Evolutionary conservation across 2,113 vertebrate species (phyloP).

Genomic region (Seriola aureovittata): DNA sequence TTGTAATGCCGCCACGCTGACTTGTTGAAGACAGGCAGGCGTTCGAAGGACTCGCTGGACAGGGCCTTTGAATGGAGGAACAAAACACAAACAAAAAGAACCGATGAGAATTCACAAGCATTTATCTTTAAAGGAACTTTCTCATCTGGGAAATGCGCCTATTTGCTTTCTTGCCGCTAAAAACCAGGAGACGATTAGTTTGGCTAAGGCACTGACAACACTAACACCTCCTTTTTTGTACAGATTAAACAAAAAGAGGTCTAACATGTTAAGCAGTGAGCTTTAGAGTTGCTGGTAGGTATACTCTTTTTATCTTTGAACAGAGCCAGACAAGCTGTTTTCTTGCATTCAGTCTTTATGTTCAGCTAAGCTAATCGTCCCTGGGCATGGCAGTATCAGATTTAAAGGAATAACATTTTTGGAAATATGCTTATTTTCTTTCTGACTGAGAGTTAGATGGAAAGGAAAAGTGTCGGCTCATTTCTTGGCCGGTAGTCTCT

Average conservation of each 20-base stretch:
- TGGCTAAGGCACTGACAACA: too few relatives aligned
- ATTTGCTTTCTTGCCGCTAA: neutral
- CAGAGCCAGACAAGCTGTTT: too few relatives aligned
- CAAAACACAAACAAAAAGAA: neutral
- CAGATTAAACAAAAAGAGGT: too few relatives aligned
- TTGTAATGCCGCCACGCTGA: slow-evolving; percentile 98
- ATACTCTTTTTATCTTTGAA: too few relatives aligned
- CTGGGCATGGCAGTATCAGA: too few relatives aligned
- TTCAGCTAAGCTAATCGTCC: too few relatives aligned
- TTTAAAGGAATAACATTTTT: neutral
- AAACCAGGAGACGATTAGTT: too few relatives aligned
- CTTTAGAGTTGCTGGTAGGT: too few relatives aligned
- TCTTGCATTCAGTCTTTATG: too few relatives aligned
- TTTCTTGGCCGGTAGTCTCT: too few relatives aligned
- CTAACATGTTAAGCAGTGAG: too few relatives aligned
- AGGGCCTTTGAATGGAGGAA: slow-evolving; percentile 86
- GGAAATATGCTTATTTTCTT: neutral
- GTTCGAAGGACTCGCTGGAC: slow-evolving; percentile 98
- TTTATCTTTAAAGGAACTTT: neutral
- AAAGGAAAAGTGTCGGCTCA: neutral
- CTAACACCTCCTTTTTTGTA: too few relatives aligned
- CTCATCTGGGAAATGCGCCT: neutral
- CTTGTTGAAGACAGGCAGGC: slow-evolving; percentile 98
- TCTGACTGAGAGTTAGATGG: neutral
- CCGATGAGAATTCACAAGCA: neutral